Conservation (phyloP, 2,113 vertebrate species). For the Mus pahari region DNA sequence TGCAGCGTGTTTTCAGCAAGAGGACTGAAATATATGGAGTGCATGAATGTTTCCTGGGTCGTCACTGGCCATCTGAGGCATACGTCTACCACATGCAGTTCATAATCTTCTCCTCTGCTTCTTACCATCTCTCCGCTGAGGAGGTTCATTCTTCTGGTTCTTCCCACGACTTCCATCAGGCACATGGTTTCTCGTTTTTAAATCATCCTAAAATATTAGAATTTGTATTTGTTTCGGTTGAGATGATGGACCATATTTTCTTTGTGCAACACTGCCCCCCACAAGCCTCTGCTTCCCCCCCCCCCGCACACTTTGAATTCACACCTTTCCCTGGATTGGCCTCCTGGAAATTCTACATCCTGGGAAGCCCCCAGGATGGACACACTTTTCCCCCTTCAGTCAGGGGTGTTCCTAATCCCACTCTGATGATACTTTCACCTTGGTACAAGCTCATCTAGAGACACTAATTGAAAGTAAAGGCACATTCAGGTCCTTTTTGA, state of each 20-base stretch:
- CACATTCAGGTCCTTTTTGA: not conserved
- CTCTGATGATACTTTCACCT: not conserved
- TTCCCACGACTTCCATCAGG: not conserved
- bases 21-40: not conserved
- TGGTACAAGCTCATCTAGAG: not conserved
- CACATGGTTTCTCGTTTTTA: not conserved
- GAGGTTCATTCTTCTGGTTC: not conserved
- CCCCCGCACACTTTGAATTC: not conserved
- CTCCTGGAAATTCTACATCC: not conserved
- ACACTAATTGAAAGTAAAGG: not conserved
- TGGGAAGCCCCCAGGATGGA: too few relatives aligned
- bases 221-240: not conserved
- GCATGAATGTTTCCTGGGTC: not conserved
- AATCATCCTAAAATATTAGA: not conserved
- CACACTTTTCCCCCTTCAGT: accelerated
- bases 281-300: too few relatives aligned
- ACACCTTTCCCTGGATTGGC: not conserved
- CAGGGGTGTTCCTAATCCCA: not conserved
- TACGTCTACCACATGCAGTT: not conserved
- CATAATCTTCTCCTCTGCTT: not conserved
- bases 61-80: not conserved
- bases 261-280: not conserved
- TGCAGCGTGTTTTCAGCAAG: not conserved
- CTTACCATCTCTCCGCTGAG: not conserved
- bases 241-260: not conserved